Percentiles rank a stretch among this genome's conserved stretches.
phyloP scores from a whole-genome alignment of 1,140 invertebrate species.

The Adelges cooleyi region DNA sequence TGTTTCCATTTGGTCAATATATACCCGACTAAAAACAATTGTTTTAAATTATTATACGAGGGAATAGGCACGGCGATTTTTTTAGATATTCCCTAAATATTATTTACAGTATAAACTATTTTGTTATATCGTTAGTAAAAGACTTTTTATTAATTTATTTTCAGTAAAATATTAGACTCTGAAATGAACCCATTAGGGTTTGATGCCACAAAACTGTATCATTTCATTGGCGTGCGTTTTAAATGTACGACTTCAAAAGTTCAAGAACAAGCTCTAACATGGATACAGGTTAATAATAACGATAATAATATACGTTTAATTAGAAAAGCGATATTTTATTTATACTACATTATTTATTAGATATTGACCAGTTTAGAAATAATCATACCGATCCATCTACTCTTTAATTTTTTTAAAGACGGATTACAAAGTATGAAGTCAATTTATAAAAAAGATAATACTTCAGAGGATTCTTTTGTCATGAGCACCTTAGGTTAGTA shows the following conservation, averaged over 20 bases:
- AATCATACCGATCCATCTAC: conserved; percentile 66
- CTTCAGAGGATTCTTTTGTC: neutral
- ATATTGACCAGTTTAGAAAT: conserved; percentile 80
- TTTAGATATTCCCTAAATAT: conserved; percentile 12
- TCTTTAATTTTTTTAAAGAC: conserved; percentile 81
- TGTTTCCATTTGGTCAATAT: too few species aligned
- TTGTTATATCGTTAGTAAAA: neutral
- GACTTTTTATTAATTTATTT: too few species aligned
- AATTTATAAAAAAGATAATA: conserved; percentile 2
- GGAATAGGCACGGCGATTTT: neutral
- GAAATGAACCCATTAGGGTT: conserved; percentile 92
- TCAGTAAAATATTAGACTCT: conserved; percentile 89
- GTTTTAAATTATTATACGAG: too few species aligned
- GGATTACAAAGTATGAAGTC: conserved; percentile 57
- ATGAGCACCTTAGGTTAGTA: conserved; percentile 27
- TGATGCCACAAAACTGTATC: conserved; percentile 85
- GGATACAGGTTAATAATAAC: conserved; percentile 65
- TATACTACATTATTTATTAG: conserved; percentile 38
- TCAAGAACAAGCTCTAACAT: conserved; percentile 85
- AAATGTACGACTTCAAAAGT: conserved; percentile 71
- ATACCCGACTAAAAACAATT: too few species aligned
- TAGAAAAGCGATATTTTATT: neutral
- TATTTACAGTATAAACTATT: neutral
- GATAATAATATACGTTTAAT: neutral
- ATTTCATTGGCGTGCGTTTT: conserved; percentile 82